Conservation (phyloP, 1,140 invertebrate genomes). For the Venustaconcha ellipsiformis region DNA sequence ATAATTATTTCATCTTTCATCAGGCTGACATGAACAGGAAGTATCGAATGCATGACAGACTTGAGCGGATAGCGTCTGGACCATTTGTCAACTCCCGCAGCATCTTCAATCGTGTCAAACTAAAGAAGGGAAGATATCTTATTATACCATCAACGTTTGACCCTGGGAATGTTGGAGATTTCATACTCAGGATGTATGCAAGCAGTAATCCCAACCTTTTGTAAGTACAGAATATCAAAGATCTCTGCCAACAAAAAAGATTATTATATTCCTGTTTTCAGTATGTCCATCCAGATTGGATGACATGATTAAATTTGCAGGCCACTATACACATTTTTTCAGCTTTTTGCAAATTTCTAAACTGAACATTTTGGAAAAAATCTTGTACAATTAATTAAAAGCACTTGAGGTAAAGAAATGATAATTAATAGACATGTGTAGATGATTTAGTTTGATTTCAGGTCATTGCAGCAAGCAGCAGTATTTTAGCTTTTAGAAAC, state of each 20-base stretch:
- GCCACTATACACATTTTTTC: not conserved
- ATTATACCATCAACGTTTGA: conserved; percentile 77
- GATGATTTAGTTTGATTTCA: too few species aligned
- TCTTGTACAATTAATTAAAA: too few species aligned
- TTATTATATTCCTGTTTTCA: not conserved
- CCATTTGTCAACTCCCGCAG: conserved; percentile 72
- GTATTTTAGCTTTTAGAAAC: too few species aligned
- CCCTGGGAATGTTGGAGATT: conserved; percentile 72
- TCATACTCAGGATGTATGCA: conserved; percentile 75
- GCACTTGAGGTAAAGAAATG: too few species aligned
- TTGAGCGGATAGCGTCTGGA: conserved; percentile 68
- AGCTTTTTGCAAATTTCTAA: not conserved
- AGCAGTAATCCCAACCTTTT: conserved; percentile 29
- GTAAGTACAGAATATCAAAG: not conserved
- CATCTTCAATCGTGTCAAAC: conserved; percentile 68
- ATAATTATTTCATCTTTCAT: conserved; percentile 24
- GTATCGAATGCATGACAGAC: conserved; percentile 72
- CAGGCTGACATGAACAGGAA: conserved; percentile 76
- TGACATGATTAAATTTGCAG: not conserved
- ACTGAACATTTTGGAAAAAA: too few species aligned
- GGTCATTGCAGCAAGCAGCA: too few species aligned
- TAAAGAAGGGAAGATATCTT: conserved; percentile 75
- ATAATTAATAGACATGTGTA: too few species aligned
- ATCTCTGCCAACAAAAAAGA: not conserved
- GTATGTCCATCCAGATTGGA: not conserved